Conservation (phyloP, 2,797 vertebrate genomes). For the Okamejei kenojei region DNA sequence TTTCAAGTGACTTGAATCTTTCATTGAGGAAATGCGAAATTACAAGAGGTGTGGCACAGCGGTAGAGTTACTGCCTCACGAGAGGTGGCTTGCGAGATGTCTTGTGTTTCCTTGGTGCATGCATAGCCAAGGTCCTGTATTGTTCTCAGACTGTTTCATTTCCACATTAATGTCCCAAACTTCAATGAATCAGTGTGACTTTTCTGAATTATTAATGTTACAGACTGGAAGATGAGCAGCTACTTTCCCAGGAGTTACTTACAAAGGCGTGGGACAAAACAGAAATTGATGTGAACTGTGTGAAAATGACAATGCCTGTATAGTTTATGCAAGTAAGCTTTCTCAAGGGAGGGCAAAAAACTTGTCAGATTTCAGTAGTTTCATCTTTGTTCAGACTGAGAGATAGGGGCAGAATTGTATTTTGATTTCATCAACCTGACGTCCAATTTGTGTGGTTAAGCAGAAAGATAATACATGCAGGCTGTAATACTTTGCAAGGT, state of each 20-base stretch:
- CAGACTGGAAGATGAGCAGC: background rate
- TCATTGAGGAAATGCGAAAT: background rate
- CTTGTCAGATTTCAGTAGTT: background rate
- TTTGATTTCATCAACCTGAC: background rate
- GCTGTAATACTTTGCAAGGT: background rate
- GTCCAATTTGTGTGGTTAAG: constrained; percentile 1
- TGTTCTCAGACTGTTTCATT: background rate
- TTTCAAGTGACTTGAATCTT: background rate
- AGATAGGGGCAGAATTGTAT: background rate
- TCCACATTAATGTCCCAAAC: constrained; percentile 30
- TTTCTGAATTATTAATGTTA: constrained; percentile 28
- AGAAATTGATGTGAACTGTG: constrained; percentile 20
- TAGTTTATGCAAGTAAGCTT: constrained; percentile 3
- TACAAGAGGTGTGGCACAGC: too few species aligned
- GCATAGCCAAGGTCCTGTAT: background rate
- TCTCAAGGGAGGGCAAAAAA: background rate
- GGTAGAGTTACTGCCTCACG: background rate
- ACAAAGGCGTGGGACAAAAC: background rate
- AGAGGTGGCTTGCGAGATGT: background rate
- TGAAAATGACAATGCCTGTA: constrained; percentile 7
- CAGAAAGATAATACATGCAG: background rate
- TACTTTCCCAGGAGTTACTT: constrained; percentile 4
- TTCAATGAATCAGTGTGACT: constrained; percentile 16
- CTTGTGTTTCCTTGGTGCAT: background rate
- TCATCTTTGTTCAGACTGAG: background rate